Percentiles rank a stretch among this genome's conserved stretches.
Evolutionary conservation across 2,113 vertebrate genomes (phyloP).

Genomic region (Cromileptes altivelis): DNA sequence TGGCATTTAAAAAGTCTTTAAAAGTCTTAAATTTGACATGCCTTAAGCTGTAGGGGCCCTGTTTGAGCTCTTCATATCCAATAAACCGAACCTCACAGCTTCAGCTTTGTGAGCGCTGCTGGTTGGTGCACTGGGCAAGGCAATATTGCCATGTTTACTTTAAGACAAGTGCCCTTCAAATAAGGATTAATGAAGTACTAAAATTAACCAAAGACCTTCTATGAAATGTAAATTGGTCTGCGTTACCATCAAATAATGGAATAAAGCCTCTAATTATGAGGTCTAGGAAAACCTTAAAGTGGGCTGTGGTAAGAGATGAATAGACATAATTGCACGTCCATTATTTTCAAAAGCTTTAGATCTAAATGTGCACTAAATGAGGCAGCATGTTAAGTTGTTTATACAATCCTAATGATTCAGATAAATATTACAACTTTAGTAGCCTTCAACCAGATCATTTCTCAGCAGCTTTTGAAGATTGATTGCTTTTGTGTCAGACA

Average conservation of each 20-base stretch:
- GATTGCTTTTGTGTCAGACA: neutral
- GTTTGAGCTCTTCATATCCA: constrained; percentile 18
- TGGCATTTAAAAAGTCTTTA: too few relatives aligned
- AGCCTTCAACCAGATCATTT: constrained; percentile 1
- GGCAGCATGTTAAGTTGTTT: neutral
- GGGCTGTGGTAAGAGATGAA: neutral
- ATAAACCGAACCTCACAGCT: neutral
- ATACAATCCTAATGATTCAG: neutral
- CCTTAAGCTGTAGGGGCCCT: neutral
- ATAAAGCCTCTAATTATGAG: neutral
- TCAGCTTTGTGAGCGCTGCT: neutral
- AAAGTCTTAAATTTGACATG: too few relatives aligned
- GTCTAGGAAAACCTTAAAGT: neutral
- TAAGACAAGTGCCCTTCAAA: constrained; percentile 16
- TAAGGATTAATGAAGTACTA: neutral
- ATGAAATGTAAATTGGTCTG: neutral
- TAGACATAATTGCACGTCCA: neutral
- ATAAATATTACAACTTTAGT: neutral
- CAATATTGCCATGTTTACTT: constrained; percentile 3
- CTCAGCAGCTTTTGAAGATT: neutral
- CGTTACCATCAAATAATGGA: neutral
- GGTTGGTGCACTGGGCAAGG: neutral
- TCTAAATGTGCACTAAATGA: neutral
- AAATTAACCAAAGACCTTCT: neutral
- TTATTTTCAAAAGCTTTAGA: neutral